Evolutionary conservation across 2,888 invertebrate species (phyloP), one percentile per base, ranked within the genome.

Genomic region (Cinara cedri): DNA sequence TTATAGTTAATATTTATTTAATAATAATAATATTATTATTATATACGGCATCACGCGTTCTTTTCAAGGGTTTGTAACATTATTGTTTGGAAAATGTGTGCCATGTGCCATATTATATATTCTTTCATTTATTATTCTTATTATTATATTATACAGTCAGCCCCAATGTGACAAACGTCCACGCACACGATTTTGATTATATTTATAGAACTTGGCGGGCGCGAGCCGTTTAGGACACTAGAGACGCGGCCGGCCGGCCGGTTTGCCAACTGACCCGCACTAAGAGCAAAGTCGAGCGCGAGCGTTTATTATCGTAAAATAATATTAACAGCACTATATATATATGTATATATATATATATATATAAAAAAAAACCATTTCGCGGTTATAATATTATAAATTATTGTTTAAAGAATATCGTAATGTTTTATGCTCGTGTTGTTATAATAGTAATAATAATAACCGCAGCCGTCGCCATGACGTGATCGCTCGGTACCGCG

Each of bases 191-290:
- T 78, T 68, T 34, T 49, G 68, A 68, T 68, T 78, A 68, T 78
- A 78, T 78, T 57, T 78, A 51, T 75, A 78, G 78, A 78, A 78
- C 78, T 78, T 78, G 78, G 78, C 78, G 68, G 14, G 51, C 51
- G 14, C 21, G 19, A 8, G 55, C n/a, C n/a, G n/a, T n/a, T n/a
- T n/a, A n/a, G 74, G 76, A 76, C 57, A 63, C 49, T 54, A 66
- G 63, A 54, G 63, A 55, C 76, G 34, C 34, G 34, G n/a, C n/a
- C 34, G 34, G 34, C 34, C n/a, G 54, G 66, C 46, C 26, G 44
- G 76, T 66, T 66, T 76, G 76, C 76, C 76, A 76, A 76, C 76
- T 76, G 76, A 76, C 76, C 76, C 76, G 66, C 66, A 34, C 3
- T 34, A 66, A 76, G n/a, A n/a, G 76, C 26, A 65, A 55, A 34